phyloP scores from a whole-genome alignment of 2,888 invertebrate genomes.

The Cryptophagus acutangulus region DNA sequence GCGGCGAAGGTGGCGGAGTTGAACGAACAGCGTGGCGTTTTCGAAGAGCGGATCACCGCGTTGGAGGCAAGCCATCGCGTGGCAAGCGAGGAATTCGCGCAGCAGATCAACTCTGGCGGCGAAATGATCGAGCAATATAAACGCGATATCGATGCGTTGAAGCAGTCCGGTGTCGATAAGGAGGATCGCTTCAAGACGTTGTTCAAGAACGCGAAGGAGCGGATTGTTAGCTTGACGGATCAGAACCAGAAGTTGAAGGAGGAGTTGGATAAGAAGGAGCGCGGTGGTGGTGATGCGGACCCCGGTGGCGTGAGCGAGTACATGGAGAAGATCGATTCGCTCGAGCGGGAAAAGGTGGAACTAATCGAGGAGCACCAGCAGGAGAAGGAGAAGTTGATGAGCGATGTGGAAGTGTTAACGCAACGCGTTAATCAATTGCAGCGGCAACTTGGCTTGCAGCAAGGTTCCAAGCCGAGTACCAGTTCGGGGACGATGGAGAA shows the following conservation, averaged over 20 bases:
- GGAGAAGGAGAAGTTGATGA: conserved; percentile 67
- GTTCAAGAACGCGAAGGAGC: conserved; percentile 68
- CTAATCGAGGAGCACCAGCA: conserved; percentile 54
- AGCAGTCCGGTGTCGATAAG: conserved; percentile 45
- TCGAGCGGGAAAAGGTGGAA: conserved; percentile 62
- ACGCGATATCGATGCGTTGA: conserved; percentile 48
- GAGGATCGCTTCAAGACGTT: conserved; percentile 52
- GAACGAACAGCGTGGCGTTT: conserved; percentile 49
- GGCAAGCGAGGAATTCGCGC: conserved; percentile 48
- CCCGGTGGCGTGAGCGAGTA: conserved; percentile 32
- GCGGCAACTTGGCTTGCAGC: conserved; percentile 55
- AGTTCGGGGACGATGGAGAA: conserved; percentile 61
- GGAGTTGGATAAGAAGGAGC: conserved; percentile 46
- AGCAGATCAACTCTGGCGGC: conserved; percentile 44
- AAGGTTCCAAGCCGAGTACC: conserved; percentile 65
- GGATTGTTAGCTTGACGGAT: conserved; percentile 68
- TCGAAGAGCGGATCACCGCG: conserved; percentile 44
- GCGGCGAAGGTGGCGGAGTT: conserved; percentile 49
- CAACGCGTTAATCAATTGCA: conserved; percentile 54
- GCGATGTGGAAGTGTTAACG: conserved; percentile 63
- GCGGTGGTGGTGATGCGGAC: conserved; percentile 46
- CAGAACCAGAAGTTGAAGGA: conserved; percentile 58
- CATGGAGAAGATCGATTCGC: conserved; percentile 58
- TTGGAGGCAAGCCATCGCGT: conserved; percentile 49
- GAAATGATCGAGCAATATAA: conserved; percentile 55